Percentiles rank a stretch among this genome's conserved stretches.
Evolutionary conservation across 2,797 vertebrate genomes (phyloP).

Genomic region (Sebastes glaucus): DNA sequence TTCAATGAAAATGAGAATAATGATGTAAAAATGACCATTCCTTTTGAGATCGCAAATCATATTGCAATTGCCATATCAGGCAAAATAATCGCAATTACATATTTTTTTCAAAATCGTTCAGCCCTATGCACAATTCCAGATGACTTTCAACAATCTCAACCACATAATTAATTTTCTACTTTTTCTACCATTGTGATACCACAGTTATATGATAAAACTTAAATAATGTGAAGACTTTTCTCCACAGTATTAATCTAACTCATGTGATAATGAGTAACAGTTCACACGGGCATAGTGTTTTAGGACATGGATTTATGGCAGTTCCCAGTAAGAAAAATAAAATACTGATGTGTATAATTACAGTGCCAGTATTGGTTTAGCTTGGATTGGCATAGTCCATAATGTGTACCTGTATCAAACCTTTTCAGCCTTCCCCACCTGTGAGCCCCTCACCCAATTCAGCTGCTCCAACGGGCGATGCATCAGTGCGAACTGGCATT

Average conservation of each 20-base stretch:
- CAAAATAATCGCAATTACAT: no score
- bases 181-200: neutral
- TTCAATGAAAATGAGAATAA: no score
- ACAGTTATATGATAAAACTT: neutral
- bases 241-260: neutral
- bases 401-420: conserved; percentile 6
- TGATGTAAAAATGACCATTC: no score
- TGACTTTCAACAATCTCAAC: neutral
- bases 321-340: neutral
- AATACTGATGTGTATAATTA: neutral
- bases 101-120: no score
- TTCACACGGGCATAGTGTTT: neutral
- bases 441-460: conserved; percentile 92
- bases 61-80: neutral
- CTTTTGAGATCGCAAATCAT: no score
- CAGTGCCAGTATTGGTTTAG: neutral
- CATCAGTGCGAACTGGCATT: conserved; percentile 94
- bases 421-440: conserved; percentile 92
- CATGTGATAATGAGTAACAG: neutral
- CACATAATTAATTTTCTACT: neutral
- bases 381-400: neutral
- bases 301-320: neutral
- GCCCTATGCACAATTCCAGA: neutral
- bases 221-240: neutral
- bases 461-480: conserved; percentile 94